Evolutionary conservation across 92 coral and sea anemone species (phyloP), one percentile per base, ranked within the genome.

Genomic region (Paramuricea clavata): DNA sequence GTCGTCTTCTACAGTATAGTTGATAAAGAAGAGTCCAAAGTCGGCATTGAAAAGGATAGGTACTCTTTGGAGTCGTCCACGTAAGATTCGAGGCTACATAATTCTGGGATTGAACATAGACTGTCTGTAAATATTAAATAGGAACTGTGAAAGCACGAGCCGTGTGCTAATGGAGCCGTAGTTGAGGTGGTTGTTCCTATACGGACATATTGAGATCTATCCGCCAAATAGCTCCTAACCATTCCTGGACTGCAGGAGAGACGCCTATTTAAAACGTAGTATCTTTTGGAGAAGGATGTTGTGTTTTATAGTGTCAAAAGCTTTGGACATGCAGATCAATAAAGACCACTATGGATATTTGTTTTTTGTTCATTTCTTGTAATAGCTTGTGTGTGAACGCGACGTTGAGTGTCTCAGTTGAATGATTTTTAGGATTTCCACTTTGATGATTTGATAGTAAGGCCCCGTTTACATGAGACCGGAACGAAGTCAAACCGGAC

Each of bases 31-130:
- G 67, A 16, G 2, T 78, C 78, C 43, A 81, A 21, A 42, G 70
- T 88, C 22, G 41, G 64, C 33, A 85, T 12, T 22, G 91, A 71
- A 67, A 86, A 92, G 25, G 92, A 92, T 32, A 85, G 21, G 62
- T 85, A 75, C 36, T 85, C 33, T 47, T 92, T 92, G n/a, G 91
- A 68, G 74, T 92, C 93, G 35, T 89, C 95, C 22, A 92, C 89
- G 44, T 85, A 92, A 36, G 93, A 92, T 52, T 92, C 87, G 1
- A 92, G 74, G 43, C 44, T 16, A 76, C 93, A 81, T 12, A 2
- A 7, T 6, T 67, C 86, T 3, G 76, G 69, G 8, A 67, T 68
- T 12, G 74, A 49, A 12, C 86, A 27, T 11, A 82, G 82, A 49
- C 88, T 87, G 27, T 52, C 81, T 19, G 57, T 32, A 56, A 75